Base-by-base conservation (phyloP, 2,888 invertebrate genomes). In the Hyposoter didymator region DNA sequence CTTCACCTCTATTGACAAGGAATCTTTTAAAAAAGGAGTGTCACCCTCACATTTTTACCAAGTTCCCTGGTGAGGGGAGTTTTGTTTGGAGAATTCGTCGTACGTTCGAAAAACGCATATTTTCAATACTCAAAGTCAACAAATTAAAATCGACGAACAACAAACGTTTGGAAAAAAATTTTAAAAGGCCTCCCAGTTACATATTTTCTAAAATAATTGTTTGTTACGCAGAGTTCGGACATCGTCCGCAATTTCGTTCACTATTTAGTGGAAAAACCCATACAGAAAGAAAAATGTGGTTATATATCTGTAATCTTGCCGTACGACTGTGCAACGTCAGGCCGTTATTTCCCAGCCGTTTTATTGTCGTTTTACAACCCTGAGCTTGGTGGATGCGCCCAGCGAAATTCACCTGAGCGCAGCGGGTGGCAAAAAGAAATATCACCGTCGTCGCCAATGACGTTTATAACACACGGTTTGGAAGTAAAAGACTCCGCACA, bases 341-440 rank as follows among this genome's bases (percentile, higher is more conserved):
- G 85, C 86, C 89, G 88, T 90, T 89, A 90, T 89, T 89, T 89
- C 86, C 73, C 87, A 89, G 88, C 88, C 88, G 87, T 89, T 90
- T 90, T 85, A 90, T 89, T 87, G 88, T 87, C 86, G 80, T 90
- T 90, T 89, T 90, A 90, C 82, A 86, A 72, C 85, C 84, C 52
- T 69, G 74, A 67, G 80, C 76, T 81, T 81, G 84, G 84, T 84
- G 78, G 79, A 80, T 67, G 73, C 69, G 73, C 45, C 67, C 49
- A 66, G 67, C 35, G 22, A 80, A 84, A 64, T 84, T 73, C 47
- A 35, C 52, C 35, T 28, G 5, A 28, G 49, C 67, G 17, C 64
- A 75, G 45, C 66, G 47, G 62, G 70, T 32, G 52, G 32, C 32
- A 52, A 78, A 70, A 52, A 49, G 73, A 64, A 73, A 84, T 84